These are phyloP conservation scores for Zootoca vivipara DNA, from an alignment of 2,113 vertebrate species.

Conservation along the genomic window DNA sequence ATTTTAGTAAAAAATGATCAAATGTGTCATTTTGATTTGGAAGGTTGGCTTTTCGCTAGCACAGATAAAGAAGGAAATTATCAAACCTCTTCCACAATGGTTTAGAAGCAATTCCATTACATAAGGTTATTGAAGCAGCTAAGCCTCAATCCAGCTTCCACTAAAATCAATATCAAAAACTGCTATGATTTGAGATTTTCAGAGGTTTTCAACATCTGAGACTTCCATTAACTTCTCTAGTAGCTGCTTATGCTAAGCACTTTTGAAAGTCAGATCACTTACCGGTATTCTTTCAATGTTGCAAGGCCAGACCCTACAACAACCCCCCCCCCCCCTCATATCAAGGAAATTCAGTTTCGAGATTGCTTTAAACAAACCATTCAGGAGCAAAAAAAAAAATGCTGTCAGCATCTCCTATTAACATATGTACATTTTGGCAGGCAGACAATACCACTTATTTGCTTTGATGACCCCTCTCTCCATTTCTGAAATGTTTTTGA, in stretches of 20 bases:
- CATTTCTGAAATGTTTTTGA: neutral
- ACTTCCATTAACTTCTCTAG: conserved; percentile 23
- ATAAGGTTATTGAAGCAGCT: neutral
- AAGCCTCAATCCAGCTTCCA: neutral
- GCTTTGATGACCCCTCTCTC: neutral
- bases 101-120: neutral
- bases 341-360: neutral
- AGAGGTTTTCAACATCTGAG: conserved; percentile 19
- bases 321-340: neutral
- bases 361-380: neutral
- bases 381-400: neutral
- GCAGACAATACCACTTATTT: neutral
- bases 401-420: neutral
- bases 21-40: neutral
- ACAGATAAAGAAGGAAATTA: neutral
- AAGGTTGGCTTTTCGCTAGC: fast-evolving
- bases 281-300: neutral
- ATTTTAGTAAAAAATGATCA: fast-evolving
- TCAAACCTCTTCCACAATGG: neutral
- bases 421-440: neutral
- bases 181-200: conserved; percentile 4
- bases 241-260: conserved; percentile 15
- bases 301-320: neutral
- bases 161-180: neutral
- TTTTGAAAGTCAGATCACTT: conserved; percentile 7